A percentile compares a stretch with the other conserved stretches of the same genome.
Conservation (phyloP, 2,888 invertebrate species). For the Nephrotoma guestfalica region DNA sequence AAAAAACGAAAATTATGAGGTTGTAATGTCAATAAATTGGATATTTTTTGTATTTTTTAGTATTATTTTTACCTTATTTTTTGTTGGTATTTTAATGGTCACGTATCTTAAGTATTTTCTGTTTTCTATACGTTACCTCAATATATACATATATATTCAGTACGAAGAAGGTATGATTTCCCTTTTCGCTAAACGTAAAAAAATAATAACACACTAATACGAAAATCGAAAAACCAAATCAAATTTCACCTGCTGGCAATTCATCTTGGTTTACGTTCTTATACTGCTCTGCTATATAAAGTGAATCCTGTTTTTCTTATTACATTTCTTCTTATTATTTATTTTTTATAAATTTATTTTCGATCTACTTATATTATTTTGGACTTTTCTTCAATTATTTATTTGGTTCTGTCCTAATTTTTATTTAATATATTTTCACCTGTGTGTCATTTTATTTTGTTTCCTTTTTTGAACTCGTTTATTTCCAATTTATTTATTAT, state of each 20-base stretch:
- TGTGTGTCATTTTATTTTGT: neutral
- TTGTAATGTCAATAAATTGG: neutral
- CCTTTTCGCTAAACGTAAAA: neutral
- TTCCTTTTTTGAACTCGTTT: neutral
- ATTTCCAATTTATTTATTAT: neutral
- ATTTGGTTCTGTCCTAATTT: neutral
- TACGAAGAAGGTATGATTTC: neutral
- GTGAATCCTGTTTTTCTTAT: neutral
- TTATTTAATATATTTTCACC: neutral
- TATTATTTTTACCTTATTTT: neutral
- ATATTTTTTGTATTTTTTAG: neutral
- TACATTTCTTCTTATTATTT: neutral
- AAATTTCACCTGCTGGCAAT: neutral
- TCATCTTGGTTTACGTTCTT: neutral
- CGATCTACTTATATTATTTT: neutral
- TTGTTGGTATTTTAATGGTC: neutral
- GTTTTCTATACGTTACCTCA: neutral
- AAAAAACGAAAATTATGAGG: neutral
- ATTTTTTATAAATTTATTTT: neutral
- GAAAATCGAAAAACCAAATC: neutral
- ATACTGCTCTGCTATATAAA: neutral
- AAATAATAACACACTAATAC: neutral
- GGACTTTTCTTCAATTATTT: neutral
- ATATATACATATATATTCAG: neutral
- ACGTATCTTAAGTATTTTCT: neutral